phyloP scores from a whole-genome alignment of 2,888 invertebrate species.

The Xylota sylvarum region DNA sequence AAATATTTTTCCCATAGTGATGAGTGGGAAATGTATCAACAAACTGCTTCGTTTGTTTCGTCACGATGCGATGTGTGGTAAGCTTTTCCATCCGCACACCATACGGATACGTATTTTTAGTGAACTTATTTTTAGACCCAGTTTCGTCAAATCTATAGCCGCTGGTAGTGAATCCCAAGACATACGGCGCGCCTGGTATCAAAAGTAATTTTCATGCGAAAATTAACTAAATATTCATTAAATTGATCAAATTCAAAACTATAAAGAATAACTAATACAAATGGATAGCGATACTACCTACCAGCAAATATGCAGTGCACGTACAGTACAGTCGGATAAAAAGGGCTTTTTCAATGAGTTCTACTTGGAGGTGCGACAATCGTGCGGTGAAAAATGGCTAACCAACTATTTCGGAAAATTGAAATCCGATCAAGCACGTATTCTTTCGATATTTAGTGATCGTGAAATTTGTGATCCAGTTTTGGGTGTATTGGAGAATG shows the following conservation, averaged over 20 bases:
- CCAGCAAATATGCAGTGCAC: conserved; percentile 89
- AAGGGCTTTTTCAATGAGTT: conserved; percentile 91
- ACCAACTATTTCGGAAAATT: conserved; percentile 87
- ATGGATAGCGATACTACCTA: conserved; percentile 85
- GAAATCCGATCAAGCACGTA: conserved; percentile 87
- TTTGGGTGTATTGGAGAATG: conserved; percentile 87
- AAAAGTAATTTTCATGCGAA: conserved; percentile 11
- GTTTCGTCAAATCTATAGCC: conserved; percentile 58
- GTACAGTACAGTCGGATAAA: conserved; percentile 90
- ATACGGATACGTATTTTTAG: conserved; percentile 66
- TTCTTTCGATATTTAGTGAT: conserved; percentile 85
- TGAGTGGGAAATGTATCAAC: conserved; percentile 57
- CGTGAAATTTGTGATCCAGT: conserved; percentile 85
- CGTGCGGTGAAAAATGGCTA: conserved; percentile 87
- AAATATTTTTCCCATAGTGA: conserved; percentile 14
- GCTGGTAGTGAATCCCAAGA: conserved; percentile 31
- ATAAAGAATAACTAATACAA: not conserved
- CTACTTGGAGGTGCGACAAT: conserved; percentile 86
- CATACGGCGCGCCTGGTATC: conserved; percentile 10
- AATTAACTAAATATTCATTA: conserved; percentile 17
- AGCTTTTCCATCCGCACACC: conserved; percentile 52
- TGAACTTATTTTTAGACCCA: conserved; percentile 66
- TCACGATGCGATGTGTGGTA: conserved; percentile 17
- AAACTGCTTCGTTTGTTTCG: conserved; percentile 40
- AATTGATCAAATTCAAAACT: conserved; percentile 1